A percentile compares a stretch with the other conserved stretches of the same genome.
Conservation (phyloP, 2,797 vertebrate genomes). For the Coregonus sp. region DNA sequence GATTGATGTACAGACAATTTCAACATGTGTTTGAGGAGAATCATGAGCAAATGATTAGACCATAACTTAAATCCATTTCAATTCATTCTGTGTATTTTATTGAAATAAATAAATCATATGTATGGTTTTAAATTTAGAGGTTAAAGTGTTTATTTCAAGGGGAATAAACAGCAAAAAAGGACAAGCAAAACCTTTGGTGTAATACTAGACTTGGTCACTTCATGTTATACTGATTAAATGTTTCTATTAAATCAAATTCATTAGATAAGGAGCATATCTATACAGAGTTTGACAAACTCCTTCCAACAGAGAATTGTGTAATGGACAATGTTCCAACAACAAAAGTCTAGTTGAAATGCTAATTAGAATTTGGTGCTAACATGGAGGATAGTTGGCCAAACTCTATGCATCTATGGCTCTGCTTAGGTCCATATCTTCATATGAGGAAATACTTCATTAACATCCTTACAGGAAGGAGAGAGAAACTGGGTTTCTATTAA, state of each 20-base stretch:
- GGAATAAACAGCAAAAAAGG: constrained; percentile 44
- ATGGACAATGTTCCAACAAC: not conserved
- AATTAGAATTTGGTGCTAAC: not conserved
- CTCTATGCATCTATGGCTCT: not conserved
- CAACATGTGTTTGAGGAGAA: constrained; percentile 75
- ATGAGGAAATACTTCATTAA: not conserved
- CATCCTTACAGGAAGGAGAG: not conserved
- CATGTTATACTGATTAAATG: constrained; percentile 28
- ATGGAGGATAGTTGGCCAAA: not conserved
- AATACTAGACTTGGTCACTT: constrained; percentile 46
- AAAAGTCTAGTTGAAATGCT: not conserved
- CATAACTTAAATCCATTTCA: constrained; percentile 74
- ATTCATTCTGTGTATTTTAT: constrained; percentile 78
- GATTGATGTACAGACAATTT: constrained; percentile 90
- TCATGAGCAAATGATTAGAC: constrained; percentile 76
- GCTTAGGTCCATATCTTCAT: constrained; percentile 21
- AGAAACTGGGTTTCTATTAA: not conserved
- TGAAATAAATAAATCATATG: constrained; percentile 80
- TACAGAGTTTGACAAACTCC: constrained; percentile 2
- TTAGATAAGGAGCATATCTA: not conserved
- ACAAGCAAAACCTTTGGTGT: constrained; percentile 35
- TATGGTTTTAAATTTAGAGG: constrained; percentile 75
- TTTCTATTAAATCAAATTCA: not conserved
- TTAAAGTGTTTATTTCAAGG: constrained; percentile 57
- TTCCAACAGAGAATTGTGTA: not conserved